Conservation (phyloP, 1,140 invertebrate genomes). For the Drosophila trapezifrons region DNA sequence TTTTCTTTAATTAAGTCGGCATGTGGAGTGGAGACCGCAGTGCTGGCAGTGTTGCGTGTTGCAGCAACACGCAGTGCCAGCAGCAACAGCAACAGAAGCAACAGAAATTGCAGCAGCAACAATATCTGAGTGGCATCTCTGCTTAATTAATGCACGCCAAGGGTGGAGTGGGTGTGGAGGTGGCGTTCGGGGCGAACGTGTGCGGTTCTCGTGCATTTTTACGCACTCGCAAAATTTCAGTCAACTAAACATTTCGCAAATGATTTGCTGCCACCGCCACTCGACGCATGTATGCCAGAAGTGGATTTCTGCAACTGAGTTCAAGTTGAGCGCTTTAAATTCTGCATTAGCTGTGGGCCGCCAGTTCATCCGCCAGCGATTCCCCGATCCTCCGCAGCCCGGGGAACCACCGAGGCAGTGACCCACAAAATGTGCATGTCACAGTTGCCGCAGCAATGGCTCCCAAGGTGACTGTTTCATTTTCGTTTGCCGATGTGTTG, state of each 20-base stretch:
- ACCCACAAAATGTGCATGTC: conserved; percentile 72
- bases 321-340: conserved; percentile 53
- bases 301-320: conserved; percentile 25
- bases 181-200: not conserved
- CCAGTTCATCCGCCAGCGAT: conserved; percentile 8
- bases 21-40: conserved; percentile 49
- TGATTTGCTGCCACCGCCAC: conserved; percentile 35
- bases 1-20: conserved; percentile 80
- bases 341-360: conserved; percentile 41
- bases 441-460: conserved; percentile 73
- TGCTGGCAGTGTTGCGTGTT: conserved; percentile 55
- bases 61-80: conserved; percentile 51
- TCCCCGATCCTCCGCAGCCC: not conserved
- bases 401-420: conserved; percentile 43
- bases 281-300: conserved; percentile 29
- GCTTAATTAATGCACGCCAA: conserved; percentile 65
- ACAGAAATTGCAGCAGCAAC: conserved; percentile 13
- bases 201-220: conserved; percentile 33
- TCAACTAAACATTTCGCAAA: conserved; percentile 40
- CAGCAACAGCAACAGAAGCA: conserved; percentile 26
- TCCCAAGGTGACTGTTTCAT: conserved; percentile 80
- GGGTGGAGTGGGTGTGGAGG: not conserved
- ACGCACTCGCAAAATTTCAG: conserved; percentile 30
- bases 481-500: conserved; percentile 76
- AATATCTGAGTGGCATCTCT: conserved; percentile 56